These are phyloP conservation scores for Lymantria monacha DNA, from an alignment of 2,888 invertebrate species.

Conservation along the genomic window DNA sequence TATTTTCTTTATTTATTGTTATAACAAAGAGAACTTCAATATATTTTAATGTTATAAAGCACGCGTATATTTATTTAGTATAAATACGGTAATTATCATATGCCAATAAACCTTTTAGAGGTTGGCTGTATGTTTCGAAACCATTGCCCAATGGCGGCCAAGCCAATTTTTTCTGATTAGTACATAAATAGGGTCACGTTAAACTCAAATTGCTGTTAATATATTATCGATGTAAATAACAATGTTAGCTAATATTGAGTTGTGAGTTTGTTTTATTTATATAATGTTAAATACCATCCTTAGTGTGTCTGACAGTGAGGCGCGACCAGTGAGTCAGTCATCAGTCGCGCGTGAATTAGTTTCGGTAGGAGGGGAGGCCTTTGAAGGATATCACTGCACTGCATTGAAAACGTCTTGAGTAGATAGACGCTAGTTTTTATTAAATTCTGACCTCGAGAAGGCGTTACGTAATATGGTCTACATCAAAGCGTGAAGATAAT, in stretches of 20 bases:
- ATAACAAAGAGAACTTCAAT: conserved; percentile 1
- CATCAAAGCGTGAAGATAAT: not conserved
- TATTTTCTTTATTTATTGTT: conserved; percentile 15
- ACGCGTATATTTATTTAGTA: not conserved
- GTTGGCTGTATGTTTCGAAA: not conserved
- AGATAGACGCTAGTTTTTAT: conserved; percentile 6
- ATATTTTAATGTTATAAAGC: not conserved
- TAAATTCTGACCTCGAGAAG: not conserved
- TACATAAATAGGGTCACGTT: conserved; percentile 12
- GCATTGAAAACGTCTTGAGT: conserved; percentile 29
- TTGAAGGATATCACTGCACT: conserved; percentile 53
- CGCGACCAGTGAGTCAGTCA: conserved; percentile 65
- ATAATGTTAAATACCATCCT: conserved; percentile 33
- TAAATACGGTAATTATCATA: not conserved
- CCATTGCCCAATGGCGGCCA: not conserved
- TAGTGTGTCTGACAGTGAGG: conserved; percentile 43
- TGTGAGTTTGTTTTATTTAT: conserved; percentile 30
- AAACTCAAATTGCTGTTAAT: not conserved
- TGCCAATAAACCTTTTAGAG: not conserved
- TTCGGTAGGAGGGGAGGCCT: conserved; percentile 59
- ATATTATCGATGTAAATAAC: not conserved
- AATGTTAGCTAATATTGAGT: not conserved
- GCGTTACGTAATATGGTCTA: not conserved
- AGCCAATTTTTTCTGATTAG: not conserved
- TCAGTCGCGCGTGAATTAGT: conserved; percentile 64